A percentile compares a stretch with the other conserved stretches of the same genome.
phyloP scores from a whole-genome alignment of 2,113 vertebrate genomes.

The Poicephalus meyeri region DNA sequence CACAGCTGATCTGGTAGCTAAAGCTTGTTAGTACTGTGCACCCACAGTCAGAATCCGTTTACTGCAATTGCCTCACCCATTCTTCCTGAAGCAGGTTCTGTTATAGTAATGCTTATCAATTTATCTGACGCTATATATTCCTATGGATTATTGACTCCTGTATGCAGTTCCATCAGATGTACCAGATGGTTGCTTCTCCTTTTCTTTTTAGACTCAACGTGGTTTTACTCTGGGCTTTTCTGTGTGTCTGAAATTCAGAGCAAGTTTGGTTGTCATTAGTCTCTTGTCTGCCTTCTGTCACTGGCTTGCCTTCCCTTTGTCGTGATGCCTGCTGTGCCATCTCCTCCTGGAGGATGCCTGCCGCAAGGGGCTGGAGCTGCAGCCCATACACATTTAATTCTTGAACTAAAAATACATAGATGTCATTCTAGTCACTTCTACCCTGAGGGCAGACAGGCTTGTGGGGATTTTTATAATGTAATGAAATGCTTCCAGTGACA shows the following conservation, averaged over 20 bases:
- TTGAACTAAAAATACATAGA: slow-evolving; percentile 46
- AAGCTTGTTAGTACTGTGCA: background rate
- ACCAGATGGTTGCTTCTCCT: background rate
- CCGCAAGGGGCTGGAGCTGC: background rate
- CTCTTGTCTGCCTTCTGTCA: background rate
- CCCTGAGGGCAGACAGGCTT: slow-evolving; percentile 27
- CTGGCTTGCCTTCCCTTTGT: background rate
- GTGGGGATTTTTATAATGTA: slow-evolving; percentile 37
- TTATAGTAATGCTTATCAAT: background rate
- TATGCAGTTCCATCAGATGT: background rate
- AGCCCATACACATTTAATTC: slow-evolving; percentile 39
- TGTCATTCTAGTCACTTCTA: slow-evolving; percentile 57
- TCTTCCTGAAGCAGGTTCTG: background rate
- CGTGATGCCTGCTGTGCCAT: background rate
- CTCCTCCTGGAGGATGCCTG: background rate
- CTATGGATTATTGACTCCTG: background rate
- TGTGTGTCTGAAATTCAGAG: background rate
- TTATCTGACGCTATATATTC: background rate
- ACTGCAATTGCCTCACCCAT: background rate
- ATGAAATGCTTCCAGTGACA: slow-evolving; percentile 54
- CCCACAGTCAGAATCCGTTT: background rate
- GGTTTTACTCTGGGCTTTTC: background rate
- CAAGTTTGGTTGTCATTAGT: background rate
- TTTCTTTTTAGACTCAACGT: background rate
- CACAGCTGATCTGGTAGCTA: background rate